Evolutionary conservation across 2,113 vertebrate genomes (phyloP).

Genomic region (Hylia prasina): DNA sequence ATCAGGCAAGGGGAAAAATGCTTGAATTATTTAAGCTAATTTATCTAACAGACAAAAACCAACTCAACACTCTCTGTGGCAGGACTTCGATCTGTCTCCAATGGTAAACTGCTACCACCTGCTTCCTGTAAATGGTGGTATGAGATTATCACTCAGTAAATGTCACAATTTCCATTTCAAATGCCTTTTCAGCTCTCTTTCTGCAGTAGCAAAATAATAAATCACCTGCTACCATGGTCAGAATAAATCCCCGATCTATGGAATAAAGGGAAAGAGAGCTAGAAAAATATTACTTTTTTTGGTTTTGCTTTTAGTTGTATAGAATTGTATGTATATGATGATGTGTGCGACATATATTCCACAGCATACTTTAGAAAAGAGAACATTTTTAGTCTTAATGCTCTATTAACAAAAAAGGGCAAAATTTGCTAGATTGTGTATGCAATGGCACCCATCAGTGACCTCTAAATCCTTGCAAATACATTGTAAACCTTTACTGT

Average conservation of each 20-base stretch:
- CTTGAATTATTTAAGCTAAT: conserved; percentile 64
- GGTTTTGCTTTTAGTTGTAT: neutral
- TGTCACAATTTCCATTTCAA: conserved; percentile 75
- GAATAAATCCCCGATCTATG: conserved; percentile 7
- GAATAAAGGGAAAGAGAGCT: neutral
- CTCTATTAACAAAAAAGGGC: neutral
- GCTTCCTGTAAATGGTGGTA: conserved; percentile 58
- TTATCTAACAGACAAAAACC: conserved; percentile 52
- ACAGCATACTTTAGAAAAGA: neutral
- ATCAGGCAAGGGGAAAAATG: neutral
- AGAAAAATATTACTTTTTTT: neutral
- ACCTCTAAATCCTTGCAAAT: neutral
- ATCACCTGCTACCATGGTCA: conserved; percentile 50
- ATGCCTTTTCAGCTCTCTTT: conserved; percentile 47
- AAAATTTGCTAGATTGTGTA: neutral
- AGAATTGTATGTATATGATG: neutral
- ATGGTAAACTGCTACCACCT: conserved; percentile 67
- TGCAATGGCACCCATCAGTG: neutral
- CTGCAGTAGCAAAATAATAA: conserved; percentile 60
- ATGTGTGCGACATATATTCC: neutral
- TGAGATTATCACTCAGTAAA: conserved; percentile 70
- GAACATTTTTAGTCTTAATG: neutral
- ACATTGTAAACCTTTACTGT: neutral
- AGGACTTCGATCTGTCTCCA: conserved; percentile 66
- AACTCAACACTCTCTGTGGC: neutral